Percentiles rank a stretch among this genome's conserved stretches.
These are phyloP conservation scores for Eremobia ochroleuca DNA, from an alignment of 2,888 invertebrate species.

Conservation along the genomic window DNA sequence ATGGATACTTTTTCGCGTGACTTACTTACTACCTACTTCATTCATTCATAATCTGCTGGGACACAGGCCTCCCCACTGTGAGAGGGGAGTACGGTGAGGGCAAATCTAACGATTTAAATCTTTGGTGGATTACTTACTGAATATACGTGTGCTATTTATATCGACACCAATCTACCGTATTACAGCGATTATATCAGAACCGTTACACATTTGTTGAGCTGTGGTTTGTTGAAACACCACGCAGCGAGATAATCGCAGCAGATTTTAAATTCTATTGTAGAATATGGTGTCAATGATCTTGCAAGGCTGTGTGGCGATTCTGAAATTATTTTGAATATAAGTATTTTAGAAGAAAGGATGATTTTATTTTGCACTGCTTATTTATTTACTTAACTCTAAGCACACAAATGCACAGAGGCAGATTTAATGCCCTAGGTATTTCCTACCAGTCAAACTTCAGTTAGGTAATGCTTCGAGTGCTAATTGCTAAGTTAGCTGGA, in stretches of 20 bases:
- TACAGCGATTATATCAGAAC: slow-evolving; percentile 29
- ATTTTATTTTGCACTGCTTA: background rate
- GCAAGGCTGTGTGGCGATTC: slow-evolving; percentile 14
- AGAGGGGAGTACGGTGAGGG: background rate
- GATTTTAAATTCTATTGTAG: slow-evolving; percentile 4
- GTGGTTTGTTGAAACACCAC: slow-evolving; percentile 13
- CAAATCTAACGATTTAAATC: background rate
- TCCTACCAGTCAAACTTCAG: no score
- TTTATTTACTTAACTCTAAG: no score
- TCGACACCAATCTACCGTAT: slow-evolving; percentile 1
- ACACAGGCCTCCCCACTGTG: no score
- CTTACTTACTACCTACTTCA: background rate
- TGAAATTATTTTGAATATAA: background rate
- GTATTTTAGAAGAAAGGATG: background rate
- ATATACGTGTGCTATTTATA: slow-evolving; percentile 29
- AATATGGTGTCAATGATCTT: slow-evolving; percentile 27
- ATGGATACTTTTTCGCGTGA: background rate
- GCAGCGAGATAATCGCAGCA: background rate
- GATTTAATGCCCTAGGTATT: no score
- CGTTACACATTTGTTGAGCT: slow-evolving; percentile 23
- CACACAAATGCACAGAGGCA: no score
- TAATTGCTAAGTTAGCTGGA: background rate
- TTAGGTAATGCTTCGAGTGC: no score
- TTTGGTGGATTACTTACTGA: slow-evolving; percentile 4
- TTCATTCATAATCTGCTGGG: no score